A percentile compares a stretch with the other conserved stretches of the same genome.
Evolutionary conservation across 2,113 vertebrate species (phyloP).

Genomic region (Terrapene triunguis): DNA sequence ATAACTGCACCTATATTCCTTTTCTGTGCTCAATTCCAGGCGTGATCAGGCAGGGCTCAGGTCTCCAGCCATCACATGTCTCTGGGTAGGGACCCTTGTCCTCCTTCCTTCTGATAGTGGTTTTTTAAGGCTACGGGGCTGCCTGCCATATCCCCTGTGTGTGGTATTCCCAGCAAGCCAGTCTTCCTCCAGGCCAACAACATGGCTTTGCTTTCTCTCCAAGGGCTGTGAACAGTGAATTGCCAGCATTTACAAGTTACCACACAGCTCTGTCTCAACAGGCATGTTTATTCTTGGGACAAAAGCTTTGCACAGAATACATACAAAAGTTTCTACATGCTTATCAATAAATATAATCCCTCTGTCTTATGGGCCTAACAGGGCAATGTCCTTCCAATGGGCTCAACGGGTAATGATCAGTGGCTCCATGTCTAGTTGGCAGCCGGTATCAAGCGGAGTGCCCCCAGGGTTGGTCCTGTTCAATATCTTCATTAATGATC

Average conservation of each 20-base stretch:
- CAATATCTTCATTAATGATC: too few relatives aligned
- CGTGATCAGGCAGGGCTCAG: background rate
- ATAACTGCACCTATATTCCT: background rate
- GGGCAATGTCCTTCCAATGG: background rate
- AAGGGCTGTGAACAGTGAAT: background rate
- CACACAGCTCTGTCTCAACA: background rate
- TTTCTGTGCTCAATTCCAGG: background rate
- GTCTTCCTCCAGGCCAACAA: background rate
- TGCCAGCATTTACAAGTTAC: background rate
- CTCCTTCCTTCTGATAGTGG: background rate
- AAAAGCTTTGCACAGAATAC: background rate
- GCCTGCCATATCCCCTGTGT: background rate
- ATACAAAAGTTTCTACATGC: background rate
- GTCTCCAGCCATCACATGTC: background rate
- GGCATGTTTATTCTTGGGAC: background rate
- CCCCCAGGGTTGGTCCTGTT: too few relatives aligned
- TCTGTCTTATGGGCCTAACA: background rate
- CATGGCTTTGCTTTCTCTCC: background rate
- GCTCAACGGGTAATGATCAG: too few relatives aligned
- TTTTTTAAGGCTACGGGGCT: background rate
- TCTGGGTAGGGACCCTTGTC: background rate
- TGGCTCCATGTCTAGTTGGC: too few relatives aligned
- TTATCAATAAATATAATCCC: background rate
- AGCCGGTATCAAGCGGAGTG: too few relatives aligned
- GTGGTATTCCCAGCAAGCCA: background rate